Percentiles rank a stretch among this genome's conserved stretches.
phyloP scores from a whole-genome alignment of 2,113 vertebrate genomes.

The Anarrhichthys ocellatus region DNA sequence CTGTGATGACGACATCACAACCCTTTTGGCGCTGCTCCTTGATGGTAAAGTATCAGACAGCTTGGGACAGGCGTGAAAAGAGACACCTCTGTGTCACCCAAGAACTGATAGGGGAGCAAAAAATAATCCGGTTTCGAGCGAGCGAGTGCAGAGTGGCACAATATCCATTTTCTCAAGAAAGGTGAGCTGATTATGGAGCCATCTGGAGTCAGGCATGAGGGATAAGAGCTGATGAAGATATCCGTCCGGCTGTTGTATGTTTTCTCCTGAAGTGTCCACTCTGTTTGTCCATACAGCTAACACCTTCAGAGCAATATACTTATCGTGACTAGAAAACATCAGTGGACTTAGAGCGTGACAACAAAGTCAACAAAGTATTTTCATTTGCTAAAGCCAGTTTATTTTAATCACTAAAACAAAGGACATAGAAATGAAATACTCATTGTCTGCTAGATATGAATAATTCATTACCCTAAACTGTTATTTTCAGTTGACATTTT shows the following conservation, averaged over 20 bases:
- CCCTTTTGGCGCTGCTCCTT: background rate
- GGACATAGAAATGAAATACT: background rate
- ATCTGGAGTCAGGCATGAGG: slow-evolving; percentile 5
- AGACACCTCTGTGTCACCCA: slow-evolving; percentile 28
- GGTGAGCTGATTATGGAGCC: slow-evolving; percentile 7
- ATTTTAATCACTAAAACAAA: background rate
- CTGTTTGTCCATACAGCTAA: slow-evolving; percentile 16
- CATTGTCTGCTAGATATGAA: background rate
- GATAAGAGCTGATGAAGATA: slow-evolving; percentile 2
- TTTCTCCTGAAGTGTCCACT: slow-evolving; percentile 16
- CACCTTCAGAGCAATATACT: background rate
- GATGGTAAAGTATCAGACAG: slow-evolving; percentile 27
- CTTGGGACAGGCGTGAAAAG: slow-evolving; percentile 35
- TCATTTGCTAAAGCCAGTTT: background rate
- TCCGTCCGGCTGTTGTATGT: slow-evolving; percentile 22
- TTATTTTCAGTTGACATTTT: slow-evolving; percentile 16
- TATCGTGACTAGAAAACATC: background rate
- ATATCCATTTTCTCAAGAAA: slow-evolving; percentile 12
- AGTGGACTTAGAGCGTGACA: background rate
- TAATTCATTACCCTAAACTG: background rate
- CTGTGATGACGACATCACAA: slow-evolving; percentile 22
- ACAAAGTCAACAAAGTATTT: background rate
- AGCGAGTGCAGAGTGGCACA: slow-evolving; percentile 21
- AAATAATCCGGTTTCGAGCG: slow-evolving; percentile 34
- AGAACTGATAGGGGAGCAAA: slow-evolving; percentile 28